Evolutionary conservation across 2,113 vertebrate species (phyloP), one percentile per base, ranked within the genome.

Genomic region (Platysternon megacephalum): DNA sequence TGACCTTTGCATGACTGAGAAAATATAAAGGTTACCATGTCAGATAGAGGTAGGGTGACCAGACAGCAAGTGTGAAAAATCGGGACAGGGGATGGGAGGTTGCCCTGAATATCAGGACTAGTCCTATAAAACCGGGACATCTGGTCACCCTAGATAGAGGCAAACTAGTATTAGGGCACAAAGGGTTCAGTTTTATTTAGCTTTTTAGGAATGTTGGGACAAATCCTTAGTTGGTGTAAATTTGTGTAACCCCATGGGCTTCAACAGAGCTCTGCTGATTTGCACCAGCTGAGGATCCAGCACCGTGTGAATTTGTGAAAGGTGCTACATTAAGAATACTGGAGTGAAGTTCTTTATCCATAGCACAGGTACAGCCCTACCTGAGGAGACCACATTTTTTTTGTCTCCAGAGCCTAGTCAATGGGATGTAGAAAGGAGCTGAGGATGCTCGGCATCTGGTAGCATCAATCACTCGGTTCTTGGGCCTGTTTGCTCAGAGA

Each of bases 21-120:
- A 76, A 87, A 10, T 11, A 11, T 61, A 79, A 44, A 68, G 39
- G 53, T 35, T 65, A 78, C 42, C 22, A 65, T 5, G 2, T 0
- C 6, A 61, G 52, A 12, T 24, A 48, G 22, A 53, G 24, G 7
- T 39, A 12, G 19, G 11, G 72, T 8, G 5, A 11, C 1, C 19
- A 53, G 19, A 35, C 44, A 14, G 44, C 1, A 5, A 10, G 49
- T n/a, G 9, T 35, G 11, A 4, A 11, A 28, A 42, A 16, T 29
- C 35, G 24, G 42, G 5, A 6, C 0, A n/a, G 16, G 8, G 1
- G 32, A 4, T 5, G 5, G 1, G 56, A 61, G 56, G 17, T 39
- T 39, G 35, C 65, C 65, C 35, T n/a, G 35, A 68, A 68, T n/a
- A n/a, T 68, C 5, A 19, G 4, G 35, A 39, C 9, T 39, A 39